phyloP scores from a whole-genome alignment of 1,140 invertebrate genomes.

The Drosophila ambigua region DNA sequence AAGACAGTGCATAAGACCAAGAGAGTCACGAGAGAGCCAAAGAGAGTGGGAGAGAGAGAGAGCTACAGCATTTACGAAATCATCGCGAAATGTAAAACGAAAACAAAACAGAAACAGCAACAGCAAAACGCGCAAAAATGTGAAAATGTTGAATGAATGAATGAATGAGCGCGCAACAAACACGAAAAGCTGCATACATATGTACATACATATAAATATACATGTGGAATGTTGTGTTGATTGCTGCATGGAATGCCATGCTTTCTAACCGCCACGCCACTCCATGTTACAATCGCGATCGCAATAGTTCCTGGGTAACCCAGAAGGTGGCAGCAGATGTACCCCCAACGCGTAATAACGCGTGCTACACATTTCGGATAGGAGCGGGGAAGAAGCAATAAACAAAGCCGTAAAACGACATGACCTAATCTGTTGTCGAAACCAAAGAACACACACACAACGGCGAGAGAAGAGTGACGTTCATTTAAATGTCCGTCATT shows the following conservation, averaged over 20 bases:
- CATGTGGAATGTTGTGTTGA: constrained; percentile 12
- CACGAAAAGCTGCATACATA: constrained; percentile 9
- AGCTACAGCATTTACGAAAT: constrained; percentile 12
- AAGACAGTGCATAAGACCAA: no score
- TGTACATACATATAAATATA: background rate
- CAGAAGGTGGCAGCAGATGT: no score
- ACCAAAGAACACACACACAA: constrained; percentile 8
- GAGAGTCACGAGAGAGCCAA: background rate
- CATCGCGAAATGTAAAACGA: constrained; percentile 58
- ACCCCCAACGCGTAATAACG: background rate
- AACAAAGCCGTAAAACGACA: background rate
- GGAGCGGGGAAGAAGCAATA: background rate
- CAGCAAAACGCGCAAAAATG: constrained; percentile 15
- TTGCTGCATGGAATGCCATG: constrained; percentile 58
- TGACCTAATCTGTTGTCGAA: constrained; percentile 24
- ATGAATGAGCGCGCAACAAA: constrained; percentile 44
- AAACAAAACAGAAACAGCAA: constrained; percentile 52
- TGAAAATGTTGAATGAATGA: constrained; percentile 46
- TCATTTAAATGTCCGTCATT: background rate
- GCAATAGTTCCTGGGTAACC: constrained; percentile 43
- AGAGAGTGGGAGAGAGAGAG: constrained; percentile 5
- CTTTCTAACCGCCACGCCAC: constrained; percentile 60
- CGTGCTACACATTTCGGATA: background rate
- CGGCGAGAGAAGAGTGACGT: background rate
- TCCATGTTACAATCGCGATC: constrained; percentile 27